Base-by-base conservation (phyloP, 2,888 invertebrate species). In the Autographa gamma region DNA sequence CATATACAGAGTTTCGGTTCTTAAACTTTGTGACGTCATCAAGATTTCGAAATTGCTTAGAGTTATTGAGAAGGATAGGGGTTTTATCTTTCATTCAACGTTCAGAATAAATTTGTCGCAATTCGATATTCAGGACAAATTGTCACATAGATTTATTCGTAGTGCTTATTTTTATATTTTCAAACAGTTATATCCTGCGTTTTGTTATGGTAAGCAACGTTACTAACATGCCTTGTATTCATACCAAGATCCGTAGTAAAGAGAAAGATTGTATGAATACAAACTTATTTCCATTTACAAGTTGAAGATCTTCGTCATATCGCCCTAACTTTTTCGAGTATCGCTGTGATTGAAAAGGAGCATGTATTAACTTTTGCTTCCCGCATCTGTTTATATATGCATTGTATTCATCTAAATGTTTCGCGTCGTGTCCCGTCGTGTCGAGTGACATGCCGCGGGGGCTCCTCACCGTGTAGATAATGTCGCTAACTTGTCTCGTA, bases 11-110 rank as follows among this genome's bases (percentile, higher is more conserved):
- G 84, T 81, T 83, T 75, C 70, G 71, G 73, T 82, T 83, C 83
- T 80, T 83, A 83, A 84, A 83, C 82, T 85, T 81, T 71, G 81
- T 82, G 82, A 84, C 82, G 84, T 87, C 88, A 85, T 88, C 85
- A 86, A 85, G 82, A 84, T 88, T 86, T 86, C 81, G 85, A 87
- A 88, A 88, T 87, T 86, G 84, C 78, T 84, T 73, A 76, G 73
- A 83, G 81, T 84, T 86, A 86, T 80, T 84, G 80, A 80, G 79
- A 81, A 81, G 82, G 85, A 86, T 87, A 86, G 79, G 84, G 85
- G 83, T 80, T 85, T 83, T 87, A 88, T 85, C 86, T 82, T 72
- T 68, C 69, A 83, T 86, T 83, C 80, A 85, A 84, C 79, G 78
- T 80, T 64, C 66, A 73, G 66, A 80, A 83, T 81, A 79, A 87